A percentile compares a stretch with the other conserved stretches of the same genome.
Evolutionary conservation across 23 tunicate species (phyloP).

Genomic region (Clavelina lepadiformis): DNA sequence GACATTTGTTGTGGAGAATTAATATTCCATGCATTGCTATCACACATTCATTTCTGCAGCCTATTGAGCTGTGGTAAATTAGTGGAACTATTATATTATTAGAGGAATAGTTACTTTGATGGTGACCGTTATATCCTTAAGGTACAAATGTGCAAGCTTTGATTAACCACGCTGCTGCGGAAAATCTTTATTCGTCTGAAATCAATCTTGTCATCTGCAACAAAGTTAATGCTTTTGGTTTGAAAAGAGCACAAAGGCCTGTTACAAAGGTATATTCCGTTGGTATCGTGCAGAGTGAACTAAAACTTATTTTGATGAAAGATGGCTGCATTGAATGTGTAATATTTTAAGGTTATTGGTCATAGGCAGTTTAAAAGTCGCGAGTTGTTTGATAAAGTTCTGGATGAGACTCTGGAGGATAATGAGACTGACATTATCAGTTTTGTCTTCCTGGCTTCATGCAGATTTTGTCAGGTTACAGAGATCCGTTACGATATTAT

Average conservation of each 20-base stretch:
- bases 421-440: slow-evolving; percentile 27
- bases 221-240: slow-evolving; percentile 32
- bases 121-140: too few relatives aligned
- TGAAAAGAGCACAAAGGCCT: slow-evolving; percentile 36
- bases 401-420: slow-evolving; percentile 30
- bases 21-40: background rate
- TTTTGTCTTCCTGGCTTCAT: slow-evolving; percentile 88
- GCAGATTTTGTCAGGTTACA: slow-evolving; percentile 62
- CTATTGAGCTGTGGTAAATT: too few relatives aligned
- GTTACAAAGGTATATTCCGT: slow-evolving; percentile 28
- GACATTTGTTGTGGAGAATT: background rate
- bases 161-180: slow-evolving; percentile 16
- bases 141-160: slow-evolving; percentile 77
- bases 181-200: slow-evolving; percentile 11
- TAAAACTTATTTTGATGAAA: background rate
- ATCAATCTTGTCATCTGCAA: slow-evolving; percentile 63
- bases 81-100: too few relatives aligned
- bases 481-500: too few relatives aligned
- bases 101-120: too few relatives aligned
- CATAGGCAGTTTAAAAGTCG: slow-evolving; percentile 31
- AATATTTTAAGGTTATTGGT: slow-evolving; percentile 19
- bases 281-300: background rate
- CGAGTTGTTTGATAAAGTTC: slow-evolving; percentile 34
- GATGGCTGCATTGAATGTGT: background rate
- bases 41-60: too few relatives aligned